Conservation (phyloP, 2,888 invertebrate genomes). For the Poecilobothrus nobilitatus region DNA sequence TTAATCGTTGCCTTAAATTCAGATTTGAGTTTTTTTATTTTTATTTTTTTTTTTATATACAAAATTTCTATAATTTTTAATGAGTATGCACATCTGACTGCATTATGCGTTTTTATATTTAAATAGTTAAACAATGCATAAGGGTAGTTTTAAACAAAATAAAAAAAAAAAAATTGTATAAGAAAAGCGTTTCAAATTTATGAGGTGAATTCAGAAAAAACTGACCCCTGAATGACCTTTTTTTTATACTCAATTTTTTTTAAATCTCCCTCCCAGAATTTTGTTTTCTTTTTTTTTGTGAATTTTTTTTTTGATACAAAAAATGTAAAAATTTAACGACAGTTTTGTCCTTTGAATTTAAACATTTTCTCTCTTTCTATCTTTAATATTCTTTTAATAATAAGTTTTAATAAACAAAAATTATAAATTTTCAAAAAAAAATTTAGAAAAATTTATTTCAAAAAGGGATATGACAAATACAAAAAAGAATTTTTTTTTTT, state of each 20-base stretch:
- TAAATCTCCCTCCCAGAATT: not conserved
- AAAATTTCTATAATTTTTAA: not conserved
- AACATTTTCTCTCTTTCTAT: not conserved
- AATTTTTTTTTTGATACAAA: too few relatives aligned
- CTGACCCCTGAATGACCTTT: conserved; percentile 4
- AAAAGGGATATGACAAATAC: too few relatives aligned
- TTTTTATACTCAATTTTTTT: not conserved
- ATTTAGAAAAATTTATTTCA: too few relatives aligned
- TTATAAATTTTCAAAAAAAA: too few relatives aligned
- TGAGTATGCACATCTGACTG: conserved; percentile 4
- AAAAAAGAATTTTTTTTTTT: too few relatives aligned
- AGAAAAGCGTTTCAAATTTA: conserved; percentile 6
- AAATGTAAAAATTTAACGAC: not conserved
- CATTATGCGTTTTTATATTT: not conserved
- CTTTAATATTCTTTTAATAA: not conserved
- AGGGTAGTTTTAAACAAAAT: not conserved
- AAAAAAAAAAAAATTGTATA: not conserved
- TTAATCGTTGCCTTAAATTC: conserved; percentile 4
- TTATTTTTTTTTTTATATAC: not conserved
- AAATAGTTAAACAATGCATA: not conserved
- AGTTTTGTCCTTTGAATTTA: not conserved
- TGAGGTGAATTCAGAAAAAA: conserved; percentile 6
- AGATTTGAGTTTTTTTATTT: not conserved
- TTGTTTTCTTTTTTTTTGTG: not conserved
- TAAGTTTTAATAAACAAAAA: too few relatives aligned